Percentiles rank a stretch among this genome's conserved stretches.
These are phyloP conservation scores for Saccostrea glomerata DNA, from an alignment of 1,140 invertebrate species.

Conservation along the genomic window DNA sequence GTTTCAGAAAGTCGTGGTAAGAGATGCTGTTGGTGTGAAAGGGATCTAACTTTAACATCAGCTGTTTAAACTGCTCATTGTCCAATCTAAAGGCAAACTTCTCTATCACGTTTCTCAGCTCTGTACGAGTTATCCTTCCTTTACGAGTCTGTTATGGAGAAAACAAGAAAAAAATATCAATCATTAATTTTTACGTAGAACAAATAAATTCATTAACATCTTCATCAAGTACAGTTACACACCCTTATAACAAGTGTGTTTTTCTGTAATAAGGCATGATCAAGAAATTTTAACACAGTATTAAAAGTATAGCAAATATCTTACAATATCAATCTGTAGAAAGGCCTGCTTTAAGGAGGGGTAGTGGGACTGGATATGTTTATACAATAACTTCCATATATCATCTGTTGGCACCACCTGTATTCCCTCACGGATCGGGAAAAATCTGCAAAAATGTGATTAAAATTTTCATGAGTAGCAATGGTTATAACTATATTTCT, in stretches of 20 bases:
- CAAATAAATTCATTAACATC: not conserved
- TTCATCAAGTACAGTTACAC: not conserved
- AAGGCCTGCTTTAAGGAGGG: constrained; percentile 74
- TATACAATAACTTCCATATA: constrained; percentile 73
- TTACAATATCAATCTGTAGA: constrained; percentile 74
- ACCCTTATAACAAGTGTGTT: no score
- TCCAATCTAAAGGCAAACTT: constrained; percentile 73
- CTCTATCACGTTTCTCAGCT: constrained; percentile 72
- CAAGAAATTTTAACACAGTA: not conserved
- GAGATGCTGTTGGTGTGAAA: constrained; percentile 70
- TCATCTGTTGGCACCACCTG: constrained; percentile 64
- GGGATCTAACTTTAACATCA: constrained; percentile 73
- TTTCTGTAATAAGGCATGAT: not conserved
- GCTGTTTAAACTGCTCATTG: constrained; percentile 73
- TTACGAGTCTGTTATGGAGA: constrained; percentile 67
- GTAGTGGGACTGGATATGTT: constrained; percentile 71
- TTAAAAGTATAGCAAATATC: constrained; percentile 26
- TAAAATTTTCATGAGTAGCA: not conserved
- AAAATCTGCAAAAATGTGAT: constrained; percentile 63
- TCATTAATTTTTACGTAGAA: not conserved
- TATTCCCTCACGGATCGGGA: constrained; percentile 74
- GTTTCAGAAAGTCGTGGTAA: constrained; percentile 73
- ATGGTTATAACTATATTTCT: not conserved
- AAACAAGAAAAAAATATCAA: not conserved
- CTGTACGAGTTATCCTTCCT: constrained; percentile 73